A percentile compares a stretch with the other conserved stretches of the same genome.
phyloP scores from a whole-genome alignment of 23 tunicate genomes.

The Phallusia fumigata region DNA sequence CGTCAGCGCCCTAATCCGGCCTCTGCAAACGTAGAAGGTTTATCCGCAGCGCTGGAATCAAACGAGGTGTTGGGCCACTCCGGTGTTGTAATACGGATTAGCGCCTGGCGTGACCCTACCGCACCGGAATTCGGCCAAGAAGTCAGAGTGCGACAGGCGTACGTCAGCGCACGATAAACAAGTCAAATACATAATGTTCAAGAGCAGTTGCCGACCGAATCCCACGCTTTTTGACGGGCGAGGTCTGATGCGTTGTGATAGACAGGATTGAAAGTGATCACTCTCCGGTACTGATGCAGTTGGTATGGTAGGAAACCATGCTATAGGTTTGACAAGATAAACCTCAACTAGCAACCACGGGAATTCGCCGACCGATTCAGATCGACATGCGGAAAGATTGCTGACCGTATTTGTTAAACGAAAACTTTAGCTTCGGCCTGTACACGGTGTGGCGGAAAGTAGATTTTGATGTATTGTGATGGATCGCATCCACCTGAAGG shows the following conservation, averaged over 20 bases:
- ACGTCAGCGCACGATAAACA: no score
- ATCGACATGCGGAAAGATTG: no score
- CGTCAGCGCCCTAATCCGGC: no score
- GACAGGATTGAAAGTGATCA: neutral
- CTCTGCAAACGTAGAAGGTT: neutral
- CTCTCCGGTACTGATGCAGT: neutral
- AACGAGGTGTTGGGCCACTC: neutral
- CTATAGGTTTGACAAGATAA: neutral
- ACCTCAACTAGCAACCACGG: neutral
- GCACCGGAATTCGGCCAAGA: neutral
- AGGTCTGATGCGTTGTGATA: neutral
- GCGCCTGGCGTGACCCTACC: conserved; percentile 1
- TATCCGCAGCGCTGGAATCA: neutral
- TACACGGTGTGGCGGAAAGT: no score
- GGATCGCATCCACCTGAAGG: no score
- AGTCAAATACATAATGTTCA: no score
- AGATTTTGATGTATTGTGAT: no score
- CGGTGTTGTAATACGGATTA: neutral
- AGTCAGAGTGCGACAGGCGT: neutral
- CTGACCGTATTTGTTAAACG: no score
- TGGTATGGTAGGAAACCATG: neutral
- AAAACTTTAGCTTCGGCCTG: no score
- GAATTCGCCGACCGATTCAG: no score
- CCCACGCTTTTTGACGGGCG: neutral
- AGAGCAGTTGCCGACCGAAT: no score